Percentiles rank a stretch among this genome's conserved stretches.
phyloP scores from a whole-genome alignment of 35 echinoderm and acorn worm genomes.

The Ophioderma brevispina region DNA sequence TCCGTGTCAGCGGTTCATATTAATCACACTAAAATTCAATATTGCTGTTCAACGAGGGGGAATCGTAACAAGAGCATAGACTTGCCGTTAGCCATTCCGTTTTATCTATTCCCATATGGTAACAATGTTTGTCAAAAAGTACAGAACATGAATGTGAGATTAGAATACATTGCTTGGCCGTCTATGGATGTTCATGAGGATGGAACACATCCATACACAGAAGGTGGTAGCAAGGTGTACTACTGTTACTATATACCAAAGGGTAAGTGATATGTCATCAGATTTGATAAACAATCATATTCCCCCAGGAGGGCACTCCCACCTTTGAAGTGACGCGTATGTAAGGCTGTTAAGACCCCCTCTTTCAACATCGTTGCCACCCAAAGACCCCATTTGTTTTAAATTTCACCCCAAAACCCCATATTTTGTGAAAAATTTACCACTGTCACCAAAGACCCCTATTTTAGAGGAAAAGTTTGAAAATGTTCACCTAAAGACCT shows the following conservation, averaged over 20 bases:
- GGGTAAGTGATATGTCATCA: background rate
- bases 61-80: background rate
- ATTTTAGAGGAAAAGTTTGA: too few species aligned
- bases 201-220: conserved; percentile 4
- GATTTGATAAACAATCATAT: too few species aligned
- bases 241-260: conserved; percentile 2
- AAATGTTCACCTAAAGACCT: too few species aligned
- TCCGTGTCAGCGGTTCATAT: background rate
- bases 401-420: too few species aligned
- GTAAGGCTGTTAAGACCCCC: too few species aligned
- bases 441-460: too few species aligned
- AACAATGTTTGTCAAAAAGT: conserved; percentile 4
- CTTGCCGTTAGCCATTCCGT: background rate
- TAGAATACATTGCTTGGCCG: background rate
- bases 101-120: background rate
- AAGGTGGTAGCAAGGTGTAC: background rate
- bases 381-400: too few species aligned
- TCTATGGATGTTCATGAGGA: background rate
- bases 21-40: background rate
- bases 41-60: background rate
- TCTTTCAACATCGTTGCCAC: too few species aligned
- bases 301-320: too few species aligned
- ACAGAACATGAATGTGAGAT: background rate
- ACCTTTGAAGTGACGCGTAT: too few species aligned
- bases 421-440: too few species aligned